Percentiles rank a stretch among this genome's conserved stretches.
phyloP scores from a whole-genome alignment of 1,140 invertebrate genomes.

The Diachasma alloeum region DNA sequence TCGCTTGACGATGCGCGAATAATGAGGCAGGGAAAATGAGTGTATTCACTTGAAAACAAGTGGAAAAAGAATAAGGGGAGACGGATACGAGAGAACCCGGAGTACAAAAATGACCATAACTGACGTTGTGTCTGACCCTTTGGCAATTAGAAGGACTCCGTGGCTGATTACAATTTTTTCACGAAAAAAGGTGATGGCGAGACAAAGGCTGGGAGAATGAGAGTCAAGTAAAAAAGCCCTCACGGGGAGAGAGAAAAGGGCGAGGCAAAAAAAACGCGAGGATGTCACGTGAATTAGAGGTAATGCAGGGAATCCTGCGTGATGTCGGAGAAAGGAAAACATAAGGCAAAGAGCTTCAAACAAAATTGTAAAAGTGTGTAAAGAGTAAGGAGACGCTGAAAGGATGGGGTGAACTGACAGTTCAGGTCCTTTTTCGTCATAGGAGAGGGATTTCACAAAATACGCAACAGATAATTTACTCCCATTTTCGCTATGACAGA shows the following conservation, averaged over 20 bases:
- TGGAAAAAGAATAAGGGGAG: not conserved
- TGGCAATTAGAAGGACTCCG: constrained; percentile 21
- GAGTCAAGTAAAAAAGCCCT: not conserved
- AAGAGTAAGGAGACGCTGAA: not conserved
- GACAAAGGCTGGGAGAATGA: not conserved
- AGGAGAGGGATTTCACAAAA: no score
- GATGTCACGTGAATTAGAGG: not conserved
- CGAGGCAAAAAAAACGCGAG: not conserved
- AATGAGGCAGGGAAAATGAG: not conserved
- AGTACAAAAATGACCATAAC: constrained; percentile 9
- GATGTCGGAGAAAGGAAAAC: not conserved
- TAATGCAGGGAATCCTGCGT: not conserved
- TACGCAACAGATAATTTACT: no score
- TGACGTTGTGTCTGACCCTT: constrained; percentile 13
- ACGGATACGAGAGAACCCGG: not conserved
- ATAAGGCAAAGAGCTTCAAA: not conserved
- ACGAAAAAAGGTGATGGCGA: not conserved
- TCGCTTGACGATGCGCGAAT: not conserved
- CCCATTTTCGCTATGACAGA: no score
- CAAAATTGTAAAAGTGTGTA: not conserved
- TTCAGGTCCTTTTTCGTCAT: no score
- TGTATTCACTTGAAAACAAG: not conserved
- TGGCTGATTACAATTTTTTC: constrained; percentile 26
- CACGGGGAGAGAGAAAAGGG: not conserved
- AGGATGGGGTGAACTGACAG: not conserved